Evolutionary conservation across 2,113 vertebrate species (phyloP).

Genomic region (Chlamydotis undulata): DNA sequence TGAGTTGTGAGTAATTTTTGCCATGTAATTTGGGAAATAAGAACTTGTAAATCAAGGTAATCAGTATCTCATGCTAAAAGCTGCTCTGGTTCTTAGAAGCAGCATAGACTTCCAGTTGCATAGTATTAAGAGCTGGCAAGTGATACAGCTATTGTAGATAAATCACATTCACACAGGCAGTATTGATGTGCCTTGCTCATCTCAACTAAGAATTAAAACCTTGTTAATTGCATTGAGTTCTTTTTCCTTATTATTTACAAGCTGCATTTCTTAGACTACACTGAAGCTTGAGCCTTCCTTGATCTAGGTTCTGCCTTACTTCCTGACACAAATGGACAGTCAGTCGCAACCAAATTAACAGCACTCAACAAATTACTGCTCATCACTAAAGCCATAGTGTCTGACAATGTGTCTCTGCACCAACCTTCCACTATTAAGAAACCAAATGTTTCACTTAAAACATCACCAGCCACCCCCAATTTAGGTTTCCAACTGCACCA

Average conservation of each 20-base stretch:
- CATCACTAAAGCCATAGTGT: background rate
- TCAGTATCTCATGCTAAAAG: background rate
- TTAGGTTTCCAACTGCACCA: background rate
- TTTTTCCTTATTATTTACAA: background rate
- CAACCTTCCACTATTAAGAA: background rate
- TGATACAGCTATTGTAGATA: background rate
- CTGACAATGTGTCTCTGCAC: background rate
- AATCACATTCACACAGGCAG: background rate
- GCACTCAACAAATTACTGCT: background rate
- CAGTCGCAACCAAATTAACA: background rate
- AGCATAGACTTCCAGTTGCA: background rate
- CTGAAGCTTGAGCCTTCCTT: background rate
- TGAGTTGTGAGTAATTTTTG: background rate
- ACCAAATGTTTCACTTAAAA: background rate
- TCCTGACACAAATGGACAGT: background rate
- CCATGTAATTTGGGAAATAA: background rate
- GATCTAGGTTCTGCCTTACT: background rate
- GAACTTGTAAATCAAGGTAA: background rate
- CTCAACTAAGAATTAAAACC: background rate
- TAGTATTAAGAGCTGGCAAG: background rate
- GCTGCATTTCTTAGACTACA: background rate
- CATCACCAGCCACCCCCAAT: background rate
- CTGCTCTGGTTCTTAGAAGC: background rate
- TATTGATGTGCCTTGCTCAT: background rate
- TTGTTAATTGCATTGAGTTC: background rate